Base-by-base conservation (phyloP, 2,888 invertebrate genomes). In the Aleiodes testaceus region DNA sequence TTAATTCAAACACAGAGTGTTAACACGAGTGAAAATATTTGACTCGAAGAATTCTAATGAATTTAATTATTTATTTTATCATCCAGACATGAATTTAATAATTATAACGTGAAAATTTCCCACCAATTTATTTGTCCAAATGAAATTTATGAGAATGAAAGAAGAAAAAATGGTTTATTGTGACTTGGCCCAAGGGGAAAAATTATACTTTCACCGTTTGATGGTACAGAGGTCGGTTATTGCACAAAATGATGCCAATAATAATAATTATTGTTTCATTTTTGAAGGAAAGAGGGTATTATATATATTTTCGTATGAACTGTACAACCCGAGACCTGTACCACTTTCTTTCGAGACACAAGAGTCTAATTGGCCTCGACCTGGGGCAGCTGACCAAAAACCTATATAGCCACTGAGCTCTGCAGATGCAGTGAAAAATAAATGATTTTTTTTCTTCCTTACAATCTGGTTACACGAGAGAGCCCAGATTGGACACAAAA, bases 291-390 rank as follows among this genome's bases (percentile, higher is more conserved):
- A 36, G 30, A 50, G 53, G 61, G 26, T 2, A 5, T 5, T 68
- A 71, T 69, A 75, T 73, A 49, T 74, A 74, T 72, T 72, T 73
- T 59, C 36, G 42, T 11, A 50, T 50, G 50, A 11, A 59, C 11
- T 20, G 55, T 44, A 53, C 52, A 53, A 66, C 53, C 52, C 59
- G 55, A 30, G 30, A 26, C 20, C 20, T 74, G 77, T 72, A 75
- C 78, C 75, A 78, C 77, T 80, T 79, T 81, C 81, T 80, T 75
- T 42, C 14, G n/a, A 16, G 36, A 59, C 36, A 79, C 75, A 76
- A 73, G 74, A 72, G 76, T 75, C 77, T 81, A 81, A 82, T 82
- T 81, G 79, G 79, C 74, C 75, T 76, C 71, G 67, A 63, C 70
- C 73, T 53, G 59, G 71, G 74, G 77, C 80, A 81, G 82, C 80